Percentiles rank a stretch among this genome's conserved stretches.
These are phyloP conservation scores for Diarsia rubi DNA, from an alignment of 2,888 invertebrate genomes.

Conservation along the genomic window DNA sequence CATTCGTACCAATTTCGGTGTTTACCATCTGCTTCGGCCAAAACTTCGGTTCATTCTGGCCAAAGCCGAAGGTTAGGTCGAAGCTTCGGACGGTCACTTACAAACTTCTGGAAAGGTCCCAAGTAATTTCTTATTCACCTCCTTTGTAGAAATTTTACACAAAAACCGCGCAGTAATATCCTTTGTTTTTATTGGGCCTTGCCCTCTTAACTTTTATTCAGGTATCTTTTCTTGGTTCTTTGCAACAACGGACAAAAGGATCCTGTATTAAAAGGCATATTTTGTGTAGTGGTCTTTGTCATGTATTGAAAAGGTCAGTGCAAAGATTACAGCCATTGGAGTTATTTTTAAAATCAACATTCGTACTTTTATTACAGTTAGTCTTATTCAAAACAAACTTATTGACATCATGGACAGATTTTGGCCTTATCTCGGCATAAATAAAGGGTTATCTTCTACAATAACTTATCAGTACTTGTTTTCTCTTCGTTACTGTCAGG, in stretches of 20 bases:
- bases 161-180: constrained; percentile 3
- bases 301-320: constrained; percentile 36
- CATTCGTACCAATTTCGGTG: not conserved
- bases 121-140: constrained; percentile 16
- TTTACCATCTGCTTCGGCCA: not conserved
- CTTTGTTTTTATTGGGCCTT: constrained; percentile 29
- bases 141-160: constrained; percentile 10
- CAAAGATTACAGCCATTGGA: constrained; percentile 42
- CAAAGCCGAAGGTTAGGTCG: not conserved
- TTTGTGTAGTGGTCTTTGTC: constrained; percentile 36
- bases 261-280: constrained; percentile 10
- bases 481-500: constrained; percentile 72
- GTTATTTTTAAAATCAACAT: constrained; percentile 48
- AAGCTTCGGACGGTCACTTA: not conserved
- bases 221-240: constrained; percentile 15
- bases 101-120: not conserved
- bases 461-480: constrained; percentile 77
- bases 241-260: constrained; percentile 15
- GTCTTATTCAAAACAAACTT: constrained; percentile 65
- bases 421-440: constrained; percentile 74
- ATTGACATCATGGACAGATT: constrained; percentile 76
- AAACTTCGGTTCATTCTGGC: not conserved
- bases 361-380: constrained; percentile 44
- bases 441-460: constrained; percentile 78
- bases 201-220: constrained; percentile 28